Percentiles rank a stretch among this genome's conserved stretches.
Evolutionary conservation across 2,113 vertebrate species (phyloP).

Genomic region (Entelurus aequoreus): DNA sequence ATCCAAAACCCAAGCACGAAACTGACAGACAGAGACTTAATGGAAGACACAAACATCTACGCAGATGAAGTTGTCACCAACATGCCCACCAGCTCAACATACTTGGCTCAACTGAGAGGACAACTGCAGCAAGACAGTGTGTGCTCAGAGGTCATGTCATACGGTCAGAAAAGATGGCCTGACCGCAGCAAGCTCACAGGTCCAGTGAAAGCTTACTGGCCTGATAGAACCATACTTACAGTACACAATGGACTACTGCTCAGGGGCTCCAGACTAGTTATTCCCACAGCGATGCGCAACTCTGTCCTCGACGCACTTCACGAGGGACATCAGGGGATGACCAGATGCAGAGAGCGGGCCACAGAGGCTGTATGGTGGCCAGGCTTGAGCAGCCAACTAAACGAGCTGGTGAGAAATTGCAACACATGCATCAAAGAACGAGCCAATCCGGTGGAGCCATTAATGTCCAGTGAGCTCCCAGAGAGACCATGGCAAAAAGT

Average conservation of each 20-base stretch:
- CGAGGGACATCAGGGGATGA: constrained; percentile 8
- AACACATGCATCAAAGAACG: background rate
- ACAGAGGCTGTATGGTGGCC: constrained; percentile 2
- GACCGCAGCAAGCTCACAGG: background rate
- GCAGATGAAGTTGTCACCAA: background rate
- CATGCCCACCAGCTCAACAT: background rate
- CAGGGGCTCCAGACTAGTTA: background rate
- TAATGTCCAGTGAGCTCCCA: background rate
- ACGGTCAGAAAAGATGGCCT: background rate
- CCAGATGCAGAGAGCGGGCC: background rate
- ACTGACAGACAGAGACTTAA: too few species aligned
- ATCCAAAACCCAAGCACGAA: too few species aligned
- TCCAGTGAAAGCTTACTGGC: background rate
- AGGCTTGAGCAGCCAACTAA: constrained; percentile 9
- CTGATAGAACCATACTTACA: background rate
- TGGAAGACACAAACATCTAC: background rate
- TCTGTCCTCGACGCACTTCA: background rate
- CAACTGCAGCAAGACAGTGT: background rate
- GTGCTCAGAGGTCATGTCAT: background rate
- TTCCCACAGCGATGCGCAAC: background rate
- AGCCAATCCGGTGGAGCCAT: background rate
- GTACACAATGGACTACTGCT: constrained; percentile 7
- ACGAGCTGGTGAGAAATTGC: constrained; percentile 11
- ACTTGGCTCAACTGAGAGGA: too few species aligned
- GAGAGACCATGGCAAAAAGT: constrained; percentile 8